Conservation (phyloP, 2,888 invertebrate genomes). For the Abscondita cerata region DNA sequence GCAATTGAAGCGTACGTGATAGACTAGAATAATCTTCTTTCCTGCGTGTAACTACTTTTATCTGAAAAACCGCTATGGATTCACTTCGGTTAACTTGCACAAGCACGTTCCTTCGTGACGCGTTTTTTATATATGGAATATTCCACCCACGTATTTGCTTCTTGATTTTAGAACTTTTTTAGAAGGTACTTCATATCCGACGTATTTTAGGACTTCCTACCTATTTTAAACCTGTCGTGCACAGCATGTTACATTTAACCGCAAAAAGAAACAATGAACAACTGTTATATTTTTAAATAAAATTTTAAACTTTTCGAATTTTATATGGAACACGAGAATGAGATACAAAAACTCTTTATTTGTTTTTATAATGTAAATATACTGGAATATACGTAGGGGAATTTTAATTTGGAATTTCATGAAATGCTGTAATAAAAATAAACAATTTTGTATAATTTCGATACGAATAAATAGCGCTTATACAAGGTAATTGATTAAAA, state of each 20-base stretch:
- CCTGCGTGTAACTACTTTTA: constrained; percentile 33
- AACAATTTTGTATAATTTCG: no score
- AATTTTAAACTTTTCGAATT: no score
- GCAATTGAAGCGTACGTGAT: constrained; percentile 26
- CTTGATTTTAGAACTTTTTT: constrained; percentile 36
- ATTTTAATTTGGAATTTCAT: no score
- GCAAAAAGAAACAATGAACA: constrained; percentile 13
- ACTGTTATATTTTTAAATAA: background rate
- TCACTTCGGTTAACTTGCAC: constrained; percentile 39
- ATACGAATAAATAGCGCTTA: no score
- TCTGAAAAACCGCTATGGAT: constrained; percentile 32
- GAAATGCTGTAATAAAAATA: no score
- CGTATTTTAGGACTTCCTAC: constrained; percentile 30
- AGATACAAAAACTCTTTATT: no score
- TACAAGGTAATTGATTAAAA: no score
- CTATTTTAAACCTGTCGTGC: constrained; percentile 26
- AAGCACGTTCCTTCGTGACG: constrained; percentile 40
- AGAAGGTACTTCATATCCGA: constrained; percentile 34
- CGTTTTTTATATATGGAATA: constrained; percentile 42
- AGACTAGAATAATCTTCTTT: constrained; percentile 23
- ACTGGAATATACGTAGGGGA: no score
- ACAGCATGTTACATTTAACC: constrained; percentile 13
- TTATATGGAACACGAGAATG: no score
- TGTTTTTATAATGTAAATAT: no score
- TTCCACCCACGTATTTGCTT: constrained; percentile 41